Evolutionary conservation across 2,113 vertebrate species (phyloP).

Genomic region (Campylomormyrus numenius): DNA sequence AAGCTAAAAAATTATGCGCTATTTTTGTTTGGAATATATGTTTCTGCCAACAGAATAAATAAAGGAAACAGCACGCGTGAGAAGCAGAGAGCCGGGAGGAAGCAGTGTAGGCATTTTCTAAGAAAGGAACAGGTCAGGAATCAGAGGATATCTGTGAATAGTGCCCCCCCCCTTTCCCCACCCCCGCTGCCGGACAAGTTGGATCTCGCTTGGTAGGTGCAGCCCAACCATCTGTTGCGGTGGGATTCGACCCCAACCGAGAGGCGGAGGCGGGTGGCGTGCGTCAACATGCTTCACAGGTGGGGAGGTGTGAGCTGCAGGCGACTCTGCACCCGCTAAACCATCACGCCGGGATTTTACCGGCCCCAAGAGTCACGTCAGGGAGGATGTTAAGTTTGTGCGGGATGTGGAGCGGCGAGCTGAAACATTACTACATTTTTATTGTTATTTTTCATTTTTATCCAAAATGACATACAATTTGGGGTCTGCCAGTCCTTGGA

Average conservation of each 20-base stretch:
- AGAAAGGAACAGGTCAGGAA: background rate
- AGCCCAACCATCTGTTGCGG: background rate
- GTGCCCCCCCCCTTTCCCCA: background rate
- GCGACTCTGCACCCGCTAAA: too few species aligned
- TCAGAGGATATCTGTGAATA: background rate
- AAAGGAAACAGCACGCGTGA: background rate
- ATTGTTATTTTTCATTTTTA: background rate
- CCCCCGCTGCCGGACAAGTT: background rate
- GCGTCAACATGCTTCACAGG: background rate
- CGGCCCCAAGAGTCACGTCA: background rate
- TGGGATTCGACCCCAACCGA: slow-evolving; percentile 4
- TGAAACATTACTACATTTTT: background rate
- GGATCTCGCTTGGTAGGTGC: background rate
- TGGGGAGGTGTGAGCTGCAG: background rate
- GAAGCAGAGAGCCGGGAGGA: background rate
- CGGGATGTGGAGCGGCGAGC: background rate
- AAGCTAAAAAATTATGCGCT: background rate
- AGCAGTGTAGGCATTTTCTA: background rate
- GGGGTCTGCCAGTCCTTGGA: background rate
- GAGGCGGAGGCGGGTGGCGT: background rate
- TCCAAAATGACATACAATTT: background rate
- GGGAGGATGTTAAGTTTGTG: background rate
- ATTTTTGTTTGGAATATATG: background rate
- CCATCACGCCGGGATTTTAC: background rate
- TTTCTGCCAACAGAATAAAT: background rate